Base-by-base conservation (phyloP, 2,113 vertebrate species). In the Propithecus coquereli region DNA sequence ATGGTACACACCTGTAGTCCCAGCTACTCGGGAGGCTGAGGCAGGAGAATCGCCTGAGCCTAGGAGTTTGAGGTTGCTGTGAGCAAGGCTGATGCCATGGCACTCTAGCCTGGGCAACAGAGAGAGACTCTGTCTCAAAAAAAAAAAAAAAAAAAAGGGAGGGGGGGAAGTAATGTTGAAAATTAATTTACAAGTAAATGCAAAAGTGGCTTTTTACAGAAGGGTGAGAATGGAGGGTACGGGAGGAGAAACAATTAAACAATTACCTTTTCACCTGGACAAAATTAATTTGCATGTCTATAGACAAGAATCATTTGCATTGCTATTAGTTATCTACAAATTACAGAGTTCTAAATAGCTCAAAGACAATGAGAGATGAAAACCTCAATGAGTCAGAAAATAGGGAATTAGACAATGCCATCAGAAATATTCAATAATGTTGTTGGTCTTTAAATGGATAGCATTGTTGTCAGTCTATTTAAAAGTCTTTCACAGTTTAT, bases 221-320 rank as follows among this genome's bases (percentile, higher is more conserved):
- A 7, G 7, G 14, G 25, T 66, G 30, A 86, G 34, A 65, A 34
- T 79, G 5, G 37, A 76, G 34, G 6, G 4, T 73, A 3, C 3
- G 13, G 3, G 37, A 88, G 8, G 3, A 17, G 89, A 89, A 88
- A 52, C 79, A 66, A 37, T 54, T 95, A 89, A 87, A 52, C 73
- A 66, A 37, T 54, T 95, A 54, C 74, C 20, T 5, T 90, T 71
- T 37, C 57, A 92, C 22, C 30, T 70, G 20, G 5, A 32, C 23
- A 82, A 90, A 93, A 93, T 47, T 93, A 90, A 96, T 66, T 89
- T 93, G 73, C 50, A 68, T 88, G 13, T 94, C 61, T 92, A 30
- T 87, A 84, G 32, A 30, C 18, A 87, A 86, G 66, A 84, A 90
- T 59, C 9, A 66, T 82, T 87, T 94, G 30, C 47, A 68, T 68